Conservation (phyloP, 23 tunicate genomes). For the Styela plicata region DNA sequence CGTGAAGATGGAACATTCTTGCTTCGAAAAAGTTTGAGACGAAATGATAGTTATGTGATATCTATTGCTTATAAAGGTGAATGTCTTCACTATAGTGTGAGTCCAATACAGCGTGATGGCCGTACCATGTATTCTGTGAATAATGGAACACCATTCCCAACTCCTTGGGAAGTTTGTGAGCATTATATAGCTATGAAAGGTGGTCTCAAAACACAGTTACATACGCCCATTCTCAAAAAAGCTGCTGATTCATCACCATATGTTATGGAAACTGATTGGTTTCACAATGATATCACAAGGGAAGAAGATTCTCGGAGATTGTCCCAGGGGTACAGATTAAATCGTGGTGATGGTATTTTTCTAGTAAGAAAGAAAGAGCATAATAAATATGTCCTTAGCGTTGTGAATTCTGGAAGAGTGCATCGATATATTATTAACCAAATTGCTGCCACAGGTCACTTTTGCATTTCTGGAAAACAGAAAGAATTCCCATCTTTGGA, state of each 20-base stretch:
- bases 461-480: slow-evolving; percentile 27
- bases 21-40: slow-evolving; percentile 48
- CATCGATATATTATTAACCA: slow-evolving; percentile 58
- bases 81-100: slow-evolving; percentile 47
- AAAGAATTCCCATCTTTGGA: slow-evolving; percentile 25
- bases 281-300: slow-evolving; percentile 60
- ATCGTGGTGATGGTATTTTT: slow-evolving; percentile 48
- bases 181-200: slow-evolving; percentile 56
- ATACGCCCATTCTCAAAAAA: slow-evolving; percentile 26
- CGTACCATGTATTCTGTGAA: slow-evolving; percentile 32
- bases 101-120: slow-evolving; percentile 12
- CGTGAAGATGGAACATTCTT: slow-evolving; percentile 48
- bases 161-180: slow-evolving; percentile 46
- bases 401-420: slow-evolving; percentile 44
- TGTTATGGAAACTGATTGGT: slow-evolving; percentile 49
- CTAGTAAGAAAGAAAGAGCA: slow-evolving; percentile 48
- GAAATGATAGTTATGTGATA: slow-evolving; percentile 40
- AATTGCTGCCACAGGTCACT: slow-evolving; percentile 18
- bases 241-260: background rate
- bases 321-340: slow-evolving; percentile 36
- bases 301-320: slow-evolving; percentile 62
- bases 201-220: slow-evolving; percentile 51
- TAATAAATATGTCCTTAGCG: slow-evolving; percentile 45
- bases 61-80: slow-evolving; percentile 41
- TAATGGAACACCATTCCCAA: slow-evolving; percentile 36